Evolutionary conservation across 2,888 invertebrate genomes (phyloP), one percentile per base, ranked within the genome.

Genomic region (Eupithecia dodoneata): DNA sequence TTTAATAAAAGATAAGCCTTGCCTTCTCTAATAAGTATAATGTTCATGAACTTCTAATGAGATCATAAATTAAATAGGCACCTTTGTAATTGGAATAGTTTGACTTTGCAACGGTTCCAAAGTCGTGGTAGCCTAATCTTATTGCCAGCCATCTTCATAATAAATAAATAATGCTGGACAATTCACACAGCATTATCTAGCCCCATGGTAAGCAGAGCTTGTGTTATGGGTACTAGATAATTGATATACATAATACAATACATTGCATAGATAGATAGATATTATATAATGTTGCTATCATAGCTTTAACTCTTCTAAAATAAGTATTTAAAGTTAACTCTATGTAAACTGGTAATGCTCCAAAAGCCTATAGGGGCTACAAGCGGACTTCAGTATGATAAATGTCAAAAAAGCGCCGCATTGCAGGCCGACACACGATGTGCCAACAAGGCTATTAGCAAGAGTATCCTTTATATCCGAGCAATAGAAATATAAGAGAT

Each of bases 401-500:
- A 93, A 94, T 91, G 92, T 92, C 90, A 91, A 92, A 93, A 87
- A 84, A 85, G 65, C 88, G 86, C 92, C 91, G 94, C 94, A 94
- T 84, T 94, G 94, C 94, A 92, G 94, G 73, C 81, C 80, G 47
- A 59, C 72, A 55, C 75, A 78, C 78, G 76, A 79, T 80, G 84
- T 83, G 85, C 87, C 87, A 86, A 83, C 85, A 75, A 74, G 78
- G 80, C 82, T 74, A n/a, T 72, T 71, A 30, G 44, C 45, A 45
- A 47, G 45, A 45, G 18, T 70, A 30, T 4, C 42, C 30, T 30
- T 1, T 30, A 30, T 30, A 30, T 30, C 30, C 30, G 30, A 30
- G 30, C 30, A 30, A 30, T 30, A 30, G 30, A 30, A 30, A 30
- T 30, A 30, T 30, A 30, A 30, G 30, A 30, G 30, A 30, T 30